phyloP scores from a whole-genome alignment of 1,140 invertebrate genomes.

The Antheraea mylitta region DNA sequence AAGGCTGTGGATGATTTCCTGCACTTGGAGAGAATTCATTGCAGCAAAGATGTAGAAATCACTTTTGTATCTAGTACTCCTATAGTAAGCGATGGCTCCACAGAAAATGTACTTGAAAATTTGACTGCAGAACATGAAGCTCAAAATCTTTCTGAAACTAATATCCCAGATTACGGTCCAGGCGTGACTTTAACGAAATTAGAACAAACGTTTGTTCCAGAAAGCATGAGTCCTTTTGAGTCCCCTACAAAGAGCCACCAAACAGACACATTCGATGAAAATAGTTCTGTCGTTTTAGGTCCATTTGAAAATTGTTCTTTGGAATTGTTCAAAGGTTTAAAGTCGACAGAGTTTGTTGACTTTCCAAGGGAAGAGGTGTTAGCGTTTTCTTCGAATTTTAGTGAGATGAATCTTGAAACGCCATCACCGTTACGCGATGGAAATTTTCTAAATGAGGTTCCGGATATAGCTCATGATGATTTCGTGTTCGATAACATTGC shows the following conservation, averaged over 20 bases:
- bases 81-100: constrained; percentile 45
- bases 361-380: constrained; percentile 71
- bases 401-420: constrained; percentile 70
- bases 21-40: constrained; percentile 49
- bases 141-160: constrained; percentile 39
- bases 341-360: constrained; percentile 60
- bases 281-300: constrained; percentile 78
- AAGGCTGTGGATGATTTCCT: constrained; percentile 57
- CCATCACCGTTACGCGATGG: constrained; percentile 65
- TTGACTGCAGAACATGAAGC: constrained; percentile 29
- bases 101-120: constrained; percentile 34
- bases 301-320: constrained; percentile 79
- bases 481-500: constrained; percentile 50
- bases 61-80: constrained; percentile 55
- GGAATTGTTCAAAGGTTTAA: constrained; percentile 77
- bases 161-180: constrained; percentile 41
- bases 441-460: constrained; percentile 71
- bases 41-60: constrained; percentile 38
- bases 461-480: constrained; percentile 56
- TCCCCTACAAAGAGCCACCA: constrained; percentile 70
- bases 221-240: constrained; percentile 62
- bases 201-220: constrained; percentile 56
- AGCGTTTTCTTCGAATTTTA: constrained; percentile 78
- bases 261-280: constrained; percentile 68
- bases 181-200: constrained; percentile 50